These are phyloP conservation scores for Procambarus clarkii DNA, from an alignment of 1,140 invertebrate genomes.

Conservation along the genomic window DNA sequence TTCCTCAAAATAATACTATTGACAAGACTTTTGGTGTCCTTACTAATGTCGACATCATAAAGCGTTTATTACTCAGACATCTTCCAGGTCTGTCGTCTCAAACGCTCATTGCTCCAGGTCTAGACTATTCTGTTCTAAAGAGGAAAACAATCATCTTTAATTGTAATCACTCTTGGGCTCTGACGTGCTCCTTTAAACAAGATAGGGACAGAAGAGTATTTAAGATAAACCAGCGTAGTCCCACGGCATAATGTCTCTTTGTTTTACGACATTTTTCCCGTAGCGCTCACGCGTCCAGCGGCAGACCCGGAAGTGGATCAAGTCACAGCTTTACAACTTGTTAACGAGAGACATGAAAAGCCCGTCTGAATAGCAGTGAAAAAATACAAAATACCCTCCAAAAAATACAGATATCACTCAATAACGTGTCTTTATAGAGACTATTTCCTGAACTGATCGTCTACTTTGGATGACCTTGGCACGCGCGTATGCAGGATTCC, in stretches of 20 bases:
- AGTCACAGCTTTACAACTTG: conserved; percentile 27
- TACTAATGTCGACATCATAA: no score
- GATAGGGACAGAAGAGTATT: not conserved
- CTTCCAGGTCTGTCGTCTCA: no score
- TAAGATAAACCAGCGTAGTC: not conserved
- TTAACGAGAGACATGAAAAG: conserved; percentile 44
- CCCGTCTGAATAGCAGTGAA: not conserved
- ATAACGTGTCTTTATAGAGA: not conserved
- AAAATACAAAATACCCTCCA: not conserved
- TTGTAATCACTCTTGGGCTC: no score
- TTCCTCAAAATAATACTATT: no score
- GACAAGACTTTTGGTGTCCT: no score
- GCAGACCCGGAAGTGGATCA: conserved; percentile 38
- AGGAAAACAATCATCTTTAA: no score
- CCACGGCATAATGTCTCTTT: not conserved
- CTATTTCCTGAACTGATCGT: not conserved
- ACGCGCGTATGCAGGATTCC: conserved; percentile 54
- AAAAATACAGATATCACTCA: conserved; percentile 12
- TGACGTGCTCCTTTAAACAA: no score
- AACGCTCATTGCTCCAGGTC: no score
- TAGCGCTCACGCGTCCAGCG: not conserved
- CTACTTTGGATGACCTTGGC: conserved; percentile 1
- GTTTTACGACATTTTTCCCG: conserved; percentile 14
- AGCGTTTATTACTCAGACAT: no score
- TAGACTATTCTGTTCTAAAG: no score